Evolutionary conservation across 2,113 vertebrate species (phyloP).

Genomic region (Melanostigma gelatinosum): DNA sequence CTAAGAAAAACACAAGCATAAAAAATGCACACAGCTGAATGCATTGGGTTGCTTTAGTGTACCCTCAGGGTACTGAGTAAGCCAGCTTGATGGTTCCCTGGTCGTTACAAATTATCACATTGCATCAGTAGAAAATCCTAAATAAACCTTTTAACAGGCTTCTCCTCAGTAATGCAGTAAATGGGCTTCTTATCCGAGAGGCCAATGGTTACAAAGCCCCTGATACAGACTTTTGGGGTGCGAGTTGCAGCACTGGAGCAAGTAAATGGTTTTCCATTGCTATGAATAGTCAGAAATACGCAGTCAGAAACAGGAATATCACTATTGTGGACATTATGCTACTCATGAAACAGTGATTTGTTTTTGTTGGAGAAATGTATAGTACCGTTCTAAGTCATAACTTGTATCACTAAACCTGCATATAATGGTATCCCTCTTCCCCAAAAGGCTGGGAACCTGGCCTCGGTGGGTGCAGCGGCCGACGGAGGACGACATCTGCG

Average conservation of each 20-base stretch:
- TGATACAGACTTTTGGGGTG: slow-evolving; percentile 30
- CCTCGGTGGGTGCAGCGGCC: no score
- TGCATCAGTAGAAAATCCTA: slow-evolving; percentile 61
- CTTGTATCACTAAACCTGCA: no score
- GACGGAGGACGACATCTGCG: no score
- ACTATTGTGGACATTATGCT: not conserved
- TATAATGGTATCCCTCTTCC: no score
- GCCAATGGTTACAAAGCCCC: slow-evolving; percentile 51
- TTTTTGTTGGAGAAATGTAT: no score
- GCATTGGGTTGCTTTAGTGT: slow-evolving; percentile 22
- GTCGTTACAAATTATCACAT: slow-evolving; percentile 57
- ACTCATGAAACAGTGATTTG: not conserved
- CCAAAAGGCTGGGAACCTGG: no score
- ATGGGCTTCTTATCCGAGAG: slow-evolving; percentile 58
- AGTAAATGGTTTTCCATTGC: slow-evolving; percentile 18
- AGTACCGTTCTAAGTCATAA: no score
- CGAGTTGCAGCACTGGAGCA: slow-evolving; percentile 9
- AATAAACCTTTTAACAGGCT: slow-evolving; percentile 68
- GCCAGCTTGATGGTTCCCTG: slow-evolving; percentile 55
- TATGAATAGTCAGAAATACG: slow-evolving; percentile 16
- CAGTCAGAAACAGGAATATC: not conserved
- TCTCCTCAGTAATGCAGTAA: slow-evolving; percentile 57
- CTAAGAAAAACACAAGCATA: slow-evolving; percentile 22
- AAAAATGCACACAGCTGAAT: slow-evolving; percentile 39
- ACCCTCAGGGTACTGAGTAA: slow-evolving; percentile 52